A percentile compares a stretch with the other conserved stretches of the same genome.
Evolutionary conservation across 1,140 invertebrate genomes (phyloP).

Genomic region (Leguminivora glycinivorella): DNA sequence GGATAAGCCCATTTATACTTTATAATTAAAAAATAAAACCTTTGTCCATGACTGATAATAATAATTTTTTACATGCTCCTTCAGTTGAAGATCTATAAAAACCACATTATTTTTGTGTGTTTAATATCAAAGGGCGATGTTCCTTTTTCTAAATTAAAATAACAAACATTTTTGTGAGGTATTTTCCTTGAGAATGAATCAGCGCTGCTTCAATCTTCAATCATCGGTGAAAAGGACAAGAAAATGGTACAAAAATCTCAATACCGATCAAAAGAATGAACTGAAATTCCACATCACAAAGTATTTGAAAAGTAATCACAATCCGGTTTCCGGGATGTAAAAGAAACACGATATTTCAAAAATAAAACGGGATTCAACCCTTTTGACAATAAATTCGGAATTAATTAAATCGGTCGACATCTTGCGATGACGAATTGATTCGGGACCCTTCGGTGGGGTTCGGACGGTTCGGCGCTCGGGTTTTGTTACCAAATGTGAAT

Average conservation of each 20-base stretch:
- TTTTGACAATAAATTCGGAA: constrained; percentile 61
- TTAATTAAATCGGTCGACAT: constrained; percentile 67
- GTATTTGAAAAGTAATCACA: constrained; percentile 14
- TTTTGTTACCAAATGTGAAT: neutral
- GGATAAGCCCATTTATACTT: too few species aligned
- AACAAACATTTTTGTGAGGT: neutral
- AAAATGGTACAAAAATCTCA: constrained; percentile 18
- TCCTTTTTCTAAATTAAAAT: neutral
- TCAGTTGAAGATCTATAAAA: too few species aligned
- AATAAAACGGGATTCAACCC: constrained; percentile 44
- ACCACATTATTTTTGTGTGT: too few species aligned
- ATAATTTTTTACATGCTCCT: too few species aligned
- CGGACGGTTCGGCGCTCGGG: constrained; percentile 36
- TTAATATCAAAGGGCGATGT: too few species aligned
- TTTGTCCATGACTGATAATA: too few species aligned
- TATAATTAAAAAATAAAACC: too few species aligned
- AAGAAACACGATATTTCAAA: constrained; percentile 43
- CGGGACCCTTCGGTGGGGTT: constrained; percentile 20
- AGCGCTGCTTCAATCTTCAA: neutral
- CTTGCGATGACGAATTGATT: constrained; percentile 68
- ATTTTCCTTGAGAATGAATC: neutral
- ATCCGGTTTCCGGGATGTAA: constrained; percentile 21
- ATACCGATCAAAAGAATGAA: constrained; percentile 8
- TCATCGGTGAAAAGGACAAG: neutral
- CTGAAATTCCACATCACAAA: constrained; percentile 7